Conservation (phyloP, 2,888 invertebrate genomes). For the Chymomyza fuscimana region DNA sequence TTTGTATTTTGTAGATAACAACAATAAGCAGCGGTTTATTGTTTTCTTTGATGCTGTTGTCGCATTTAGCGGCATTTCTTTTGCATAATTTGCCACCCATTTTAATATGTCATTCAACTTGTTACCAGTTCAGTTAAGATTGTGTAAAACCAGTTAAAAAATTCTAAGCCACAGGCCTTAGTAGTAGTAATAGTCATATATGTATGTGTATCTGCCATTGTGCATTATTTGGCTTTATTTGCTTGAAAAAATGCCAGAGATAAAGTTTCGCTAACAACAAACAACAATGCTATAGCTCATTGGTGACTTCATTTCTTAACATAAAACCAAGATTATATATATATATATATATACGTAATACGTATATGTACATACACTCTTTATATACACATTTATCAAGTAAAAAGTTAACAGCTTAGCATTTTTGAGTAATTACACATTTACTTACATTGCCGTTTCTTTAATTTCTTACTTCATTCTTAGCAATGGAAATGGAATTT, state of each 20-base stretch:
- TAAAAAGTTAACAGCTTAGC: slow-evolving; percentile 1
- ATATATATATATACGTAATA: too few relatives aligned
- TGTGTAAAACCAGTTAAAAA: not conserved
- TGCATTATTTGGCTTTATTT: slow-evolving; percentile 37
- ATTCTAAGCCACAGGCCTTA: not conserved
- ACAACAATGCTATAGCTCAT: slow-evolving; percentile 36
- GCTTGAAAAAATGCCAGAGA: slow-evolving; percentile 20
- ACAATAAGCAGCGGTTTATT: slow-evolving; percentile 5
- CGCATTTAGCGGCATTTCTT: not conserved
- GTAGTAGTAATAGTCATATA: too few relatives aligned
- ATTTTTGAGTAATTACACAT: slow-evolving; percentile 60
- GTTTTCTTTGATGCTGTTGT: slow-evolving; percentile 9
- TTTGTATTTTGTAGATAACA: slow-evolving; percentile 21
- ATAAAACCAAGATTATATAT: slow-evolving; percentile 3
- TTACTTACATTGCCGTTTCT: slow-evolving; percentile 46
- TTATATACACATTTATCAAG: not conserved
- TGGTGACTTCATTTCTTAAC: slow-evolving; percentile 34
- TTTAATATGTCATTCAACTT: slow-evolving; percentile 4
- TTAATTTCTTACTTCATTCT: slow-evolving; percentile 39
- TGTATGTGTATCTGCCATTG: not conserved
- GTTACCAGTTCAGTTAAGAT: not conserved
- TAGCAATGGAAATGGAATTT: slow-evolving; percentile 50
- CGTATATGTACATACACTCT: not conserved
- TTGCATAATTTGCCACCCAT: not conserved
- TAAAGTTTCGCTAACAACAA: slow-evolving; percentile 22